Evolutionary conservation across 1,140 invertebrate genomes (phyloP).

Genomic region (Drosophila tsacasi): DNA sequence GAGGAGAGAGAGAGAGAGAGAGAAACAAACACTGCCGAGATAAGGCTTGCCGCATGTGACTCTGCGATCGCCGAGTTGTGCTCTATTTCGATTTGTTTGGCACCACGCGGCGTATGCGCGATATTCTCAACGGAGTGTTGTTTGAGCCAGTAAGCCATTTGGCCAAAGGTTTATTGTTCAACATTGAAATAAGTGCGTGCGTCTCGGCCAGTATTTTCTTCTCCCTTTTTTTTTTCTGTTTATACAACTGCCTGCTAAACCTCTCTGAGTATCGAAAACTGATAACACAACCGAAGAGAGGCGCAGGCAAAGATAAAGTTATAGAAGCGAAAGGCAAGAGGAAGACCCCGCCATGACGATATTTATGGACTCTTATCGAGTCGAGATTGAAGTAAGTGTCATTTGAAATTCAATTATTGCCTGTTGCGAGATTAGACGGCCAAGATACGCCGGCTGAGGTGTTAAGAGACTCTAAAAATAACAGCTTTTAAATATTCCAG

Average conservation of each 20-base stretch:
- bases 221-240: neutral
- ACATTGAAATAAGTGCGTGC: conserved; percentile 57
- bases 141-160: conserved; percentile 48
- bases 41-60: conserved; percentile 62
- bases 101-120: conserved; percentile 67
- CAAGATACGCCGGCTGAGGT: neutral
- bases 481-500: conserved; percentile 23
- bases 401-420: conserved; percentile 56
- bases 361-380: conserved; percentile 56
- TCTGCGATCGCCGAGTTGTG: conserved; percentile 15
- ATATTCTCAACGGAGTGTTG: conserved; percentile 43
- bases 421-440: conserved; percentile 43
- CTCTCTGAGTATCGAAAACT: conserved; percentile 35
- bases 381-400: conserved; percentile 65
- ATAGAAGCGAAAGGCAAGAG: neutral
- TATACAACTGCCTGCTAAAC: neutral
- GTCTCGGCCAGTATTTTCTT: conserved; percentile 23
- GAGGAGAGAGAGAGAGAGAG: conserved; percentile 18
- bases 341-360: conserved; percentile 24
- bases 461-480: conserved; percentile 20
- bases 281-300: conserved; percentile 47
- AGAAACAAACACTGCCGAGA: conserved; percentile 16
- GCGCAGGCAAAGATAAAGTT: conserved; percentile 12
- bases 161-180: conserved; percentile 69
- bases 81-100: conserved; percentile 46